Evolutionary conservation across 2,797 vertebrate species (phyloP).

Genomic region (Epinephelus awoara): DNA sequence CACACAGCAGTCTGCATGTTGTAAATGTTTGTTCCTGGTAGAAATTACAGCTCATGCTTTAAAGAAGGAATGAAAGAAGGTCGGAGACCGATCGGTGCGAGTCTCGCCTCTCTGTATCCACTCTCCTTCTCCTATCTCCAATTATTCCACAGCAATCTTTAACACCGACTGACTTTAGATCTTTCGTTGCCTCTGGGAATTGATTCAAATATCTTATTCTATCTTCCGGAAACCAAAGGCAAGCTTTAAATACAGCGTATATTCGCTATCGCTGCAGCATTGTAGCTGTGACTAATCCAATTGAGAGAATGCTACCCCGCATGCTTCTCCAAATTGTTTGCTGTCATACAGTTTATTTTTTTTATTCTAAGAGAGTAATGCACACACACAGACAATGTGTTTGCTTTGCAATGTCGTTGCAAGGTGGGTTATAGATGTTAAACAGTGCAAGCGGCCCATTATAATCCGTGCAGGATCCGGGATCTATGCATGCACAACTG

Average conservation of each 20-base stretch:
- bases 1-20: background rate
- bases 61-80: constrained; percentile 49
- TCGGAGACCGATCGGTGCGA: constrained; percentile 63
- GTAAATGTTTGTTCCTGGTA: constrained; percentile 29
- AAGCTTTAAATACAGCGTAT: constrained; percentile 38
- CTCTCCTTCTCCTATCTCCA: constrained; percentile 13
- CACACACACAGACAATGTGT: constrained; percentile 19
- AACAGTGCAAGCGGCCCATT: constrained; percentile 48
- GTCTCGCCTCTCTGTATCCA: constrained; percentile 53
- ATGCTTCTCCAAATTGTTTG: constrained; percentile 49
- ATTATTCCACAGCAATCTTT: background rate
- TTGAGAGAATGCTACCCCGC: constrained; percentile 55
- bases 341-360: constrained; percentile 30
- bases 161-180: constrained; percentile 22
- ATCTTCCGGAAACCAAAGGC: constrained; percentile 39
- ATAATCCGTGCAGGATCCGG: constrained; percentile 31
- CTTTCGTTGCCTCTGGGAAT: background rate
- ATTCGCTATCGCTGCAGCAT: constrained; percentile 76
- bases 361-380: constrained; percentile 7
- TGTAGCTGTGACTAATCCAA: constrained; percentile 79
- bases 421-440: constrained; percentile 46
- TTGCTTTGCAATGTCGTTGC: constrained; percentile 52
- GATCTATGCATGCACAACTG: constrained; percentile 27
- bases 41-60: constrained; percentile 20
- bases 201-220: constrained; percentile 29